Evolutionary conservation across 30 jellyfish, hydroid and myxozoan species (phyloP).

Genomic region (Nemopilema nomurai): DNA sequence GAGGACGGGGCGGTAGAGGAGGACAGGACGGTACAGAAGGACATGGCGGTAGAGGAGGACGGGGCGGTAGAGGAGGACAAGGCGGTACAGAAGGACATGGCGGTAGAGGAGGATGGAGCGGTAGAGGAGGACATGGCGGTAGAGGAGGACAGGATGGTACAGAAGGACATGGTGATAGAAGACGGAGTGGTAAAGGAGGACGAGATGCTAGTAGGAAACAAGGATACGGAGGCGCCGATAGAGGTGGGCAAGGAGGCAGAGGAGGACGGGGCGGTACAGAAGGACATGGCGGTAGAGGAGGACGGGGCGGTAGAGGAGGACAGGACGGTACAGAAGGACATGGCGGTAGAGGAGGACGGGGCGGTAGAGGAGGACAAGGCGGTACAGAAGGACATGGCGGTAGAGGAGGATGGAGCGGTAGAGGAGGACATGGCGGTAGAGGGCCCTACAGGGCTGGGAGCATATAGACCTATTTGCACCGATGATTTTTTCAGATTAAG

Average conservation of each 20-base stretch:
- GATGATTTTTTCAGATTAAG: no score
- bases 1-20: background rate
- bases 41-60: background rate
- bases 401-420: background rate
- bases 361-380: background rate
- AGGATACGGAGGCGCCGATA: background rate
- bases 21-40: background rate
- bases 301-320: background rate
- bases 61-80: constrained; percentile 2
- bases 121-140: constrained; percentile 5
- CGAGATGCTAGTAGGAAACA: background rate
- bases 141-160: background rate
- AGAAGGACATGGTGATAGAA: background rate
- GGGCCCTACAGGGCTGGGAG: no score
- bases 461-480: no score
- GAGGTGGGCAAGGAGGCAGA: constrained; percentile 2
- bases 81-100: no score
- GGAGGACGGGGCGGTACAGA: background rate
- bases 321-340: background rate
- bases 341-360: constrained; percentile 15
- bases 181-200: constrained; percentile 2
- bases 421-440: background rate
- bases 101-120: constrained; percentile 9
- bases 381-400: background rate
- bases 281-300: background rate